Percentiles rank a stretch among this genome's conserved stretches.
phyloP scores from a whole-genome alignment of 2,888 invertebrate genomes.

The Oegoconia quadripuncta region DNA sequence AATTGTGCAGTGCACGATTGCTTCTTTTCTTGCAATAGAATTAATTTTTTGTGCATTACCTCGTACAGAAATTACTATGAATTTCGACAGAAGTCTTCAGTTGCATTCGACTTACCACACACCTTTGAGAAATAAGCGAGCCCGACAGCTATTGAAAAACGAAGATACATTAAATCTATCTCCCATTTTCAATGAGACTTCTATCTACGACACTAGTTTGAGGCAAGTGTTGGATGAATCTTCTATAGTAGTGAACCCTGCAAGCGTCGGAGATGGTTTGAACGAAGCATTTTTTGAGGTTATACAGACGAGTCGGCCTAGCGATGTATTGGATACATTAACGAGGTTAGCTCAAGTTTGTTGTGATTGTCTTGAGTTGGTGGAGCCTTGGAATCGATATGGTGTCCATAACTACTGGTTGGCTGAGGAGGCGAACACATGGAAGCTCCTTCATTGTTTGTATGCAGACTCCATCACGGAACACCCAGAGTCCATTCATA shows the following conservation, averaged over 20 bases:
- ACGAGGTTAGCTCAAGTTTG: conserved; percentile 82
- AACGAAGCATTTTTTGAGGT: conserved; percentile 71
- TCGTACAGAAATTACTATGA: conserved; percentile 34
- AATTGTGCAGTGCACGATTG: not conserved
- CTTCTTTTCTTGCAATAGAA: not conserved
- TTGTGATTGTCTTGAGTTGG: conserved; percentile 78
- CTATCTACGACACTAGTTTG: conserved; percentile 67
- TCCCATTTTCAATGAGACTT: conserved; percentile 69
- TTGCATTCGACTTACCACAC: conserved; percentile 59
- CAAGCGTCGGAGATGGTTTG: conserved; percentile 52
- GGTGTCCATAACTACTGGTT: conserved; percentile 79
- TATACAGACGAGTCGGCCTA: conserved; percentile 60
- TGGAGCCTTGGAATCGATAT: conserved; percentile 72
- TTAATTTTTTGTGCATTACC: not conserved
- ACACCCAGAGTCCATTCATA: conserved; percentile 74
- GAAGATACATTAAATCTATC: conserved; percentile 68
- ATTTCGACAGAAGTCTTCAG: conserved; percentile 49
- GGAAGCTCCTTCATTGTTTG: conserved; percentile 90
- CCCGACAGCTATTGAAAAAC: conserved; percentile 49
- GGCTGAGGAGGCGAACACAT: conserved; percentile 91
- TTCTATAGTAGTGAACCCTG: conserved; percentile 48
- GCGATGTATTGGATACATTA: conserved; percentile 80
- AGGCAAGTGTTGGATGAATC: conserved; percentile 68
- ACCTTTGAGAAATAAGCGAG: conserved; percentile 54
- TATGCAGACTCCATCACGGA: conserved; percentile 87